phyloP scores from a whole-genome alignment of 2,113 vertebrate genomes.

The Chaetura pelagica region DNA sequence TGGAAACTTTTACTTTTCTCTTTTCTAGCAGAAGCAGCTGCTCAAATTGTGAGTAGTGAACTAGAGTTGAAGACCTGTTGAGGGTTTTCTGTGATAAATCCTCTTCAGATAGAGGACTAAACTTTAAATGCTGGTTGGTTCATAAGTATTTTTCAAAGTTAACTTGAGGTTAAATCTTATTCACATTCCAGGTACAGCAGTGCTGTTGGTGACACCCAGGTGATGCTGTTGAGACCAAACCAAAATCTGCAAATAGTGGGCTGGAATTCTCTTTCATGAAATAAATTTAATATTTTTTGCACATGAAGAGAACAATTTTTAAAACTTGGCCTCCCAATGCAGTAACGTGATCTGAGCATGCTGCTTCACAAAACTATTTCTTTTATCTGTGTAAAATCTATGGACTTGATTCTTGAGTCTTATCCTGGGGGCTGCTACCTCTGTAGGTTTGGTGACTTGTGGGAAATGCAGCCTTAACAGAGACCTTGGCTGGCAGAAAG shows the following conservation, averaged over 20 bases:
- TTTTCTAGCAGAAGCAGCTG: not conserved
- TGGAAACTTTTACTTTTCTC: not conserved
- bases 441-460: not conserved
- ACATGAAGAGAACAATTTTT: not conserved
- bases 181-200: not conserved
- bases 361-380: not conserved
- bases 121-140: not conserved
- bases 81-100: not conserved
- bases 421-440: not conserved
- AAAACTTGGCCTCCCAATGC: not conserved
- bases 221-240: not conserved
- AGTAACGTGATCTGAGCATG: not conserved
- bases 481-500: not conserved
- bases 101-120: not conserved
- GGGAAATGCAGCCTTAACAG: not conserved
- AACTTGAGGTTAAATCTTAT: not conserved
- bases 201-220: fast-evolving
- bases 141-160: not conserved
- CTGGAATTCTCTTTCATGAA: too few relatives aligned
- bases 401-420: not conserved
- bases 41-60: not conserved
- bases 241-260: not conserved
- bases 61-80: not conserved
- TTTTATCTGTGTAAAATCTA: not conserved
- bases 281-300: not conserved